Evolutionary conservation across 2,797 vertebrate species (phyloP).

Genomic region (Chaetophractus vellerosus): DNA sequence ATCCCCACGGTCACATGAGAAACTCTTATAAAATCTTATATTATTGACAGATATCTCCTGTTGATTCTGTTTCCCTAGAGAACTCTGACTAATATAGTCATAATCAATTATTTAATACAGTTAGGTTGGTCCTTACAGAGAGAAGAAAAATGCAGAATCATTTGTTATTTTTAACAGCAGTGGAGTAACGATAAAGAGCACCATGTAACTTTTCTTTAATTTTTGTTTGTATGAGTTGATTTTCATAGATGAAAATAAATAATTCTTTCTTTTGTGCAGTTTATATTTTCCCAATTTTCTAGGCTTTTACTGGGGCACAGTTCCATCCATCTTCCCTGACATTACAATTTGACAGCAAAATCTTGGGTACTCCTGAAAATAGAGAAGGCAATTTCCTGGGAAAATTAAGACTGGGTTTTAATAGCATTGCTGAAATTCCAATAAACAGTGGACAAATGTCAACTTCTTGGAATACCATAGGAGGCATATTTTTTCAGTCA

Average conservation of each 20-base stretch:
- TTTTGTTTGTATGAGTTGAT: slow-evolving; percentile 69
- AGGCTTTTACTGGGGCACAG: neutral
- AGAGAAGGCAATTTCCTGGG: neutral
- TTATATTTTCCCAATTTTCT: slow-evolving; percentile 86
- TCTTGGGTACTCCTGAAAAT: neutral
- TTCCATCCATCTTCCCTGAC: neutral
- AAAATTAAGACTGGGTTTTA: slow-evolving; percentile 31
- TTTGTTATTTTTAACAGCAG: slow-evolving; percentile 67
- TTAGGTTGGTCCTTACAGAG: slow-evolving; percentile 60
- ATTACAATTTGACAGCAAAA: neutral
- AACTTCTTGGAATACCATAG: neutral
- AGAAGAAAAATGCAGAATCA: slow-evolving; percentile 64
- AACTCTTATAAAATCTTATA: too few relatives aligned
- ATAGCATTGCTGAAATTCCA: neutral
- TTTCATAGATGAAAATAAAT: slow-evolving; percentile 85
- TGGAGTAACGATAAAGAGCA: slow-evolving; percentile 48
- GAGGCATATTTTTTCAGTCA: neutral
- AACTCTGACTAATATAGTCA: too few relatives aligned
- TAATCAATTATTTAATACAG: slow-evolving; percentile 76
- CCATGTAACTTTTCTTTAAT: neutral
- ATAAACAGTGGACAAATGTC: neutral
- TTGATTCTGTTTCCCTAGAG: too few relatives aligned
- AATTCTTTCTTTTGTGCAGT: slow-evolving; percentile 81
- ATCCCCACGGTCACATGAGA: too few relatives aligned
- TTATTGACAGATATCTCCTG: too few relatives aligned